Conservation (phyloP, 2,113 vertebrate species). For the Alaudala cheleensis region DNA sequence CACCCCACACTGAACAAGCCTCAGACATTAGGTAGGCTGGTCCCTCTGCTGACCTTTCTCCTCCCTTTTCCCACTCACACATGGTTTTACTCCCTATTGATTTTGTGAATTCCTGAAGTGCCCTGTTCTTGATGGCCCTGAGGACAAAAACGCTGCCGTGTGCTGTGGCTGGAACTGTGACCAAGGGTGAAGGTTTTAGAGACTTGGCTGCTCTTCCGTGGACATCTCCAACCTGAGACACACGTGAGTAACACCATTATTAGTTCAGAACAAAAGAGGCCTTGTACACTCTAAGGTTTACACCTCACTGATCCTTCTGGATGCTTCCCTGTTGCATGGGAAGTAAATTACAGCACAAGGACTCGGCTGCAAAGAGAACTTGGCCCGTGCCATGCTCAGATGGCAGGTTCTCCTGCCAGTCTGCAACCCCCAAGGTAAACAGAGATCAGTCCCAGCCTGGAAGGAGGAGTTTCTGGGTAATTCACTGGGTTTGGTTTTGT, state of each 20-base stretch:
- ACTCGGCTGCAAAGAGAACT: not conserved
- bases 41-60: not conserved
- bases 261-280: not conserved
- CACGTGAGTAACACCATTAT: not conserved
- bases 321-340: not conserved
- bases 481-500: not conserved
- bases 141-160: not conserved
- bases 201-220: not conserved
- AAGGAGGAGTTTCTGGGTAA: not conserved
- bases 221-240: not conserved
- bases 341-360: conserved; percentile 1
- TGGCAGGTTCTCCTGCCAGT: conserved; percentile 6
- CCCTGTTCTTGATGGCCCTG: not conserved
- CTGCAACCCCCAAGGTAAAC: conserved; percentile 6
- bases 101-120: not conserved
- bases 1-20: not conserved
- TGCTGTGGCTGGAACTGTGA: not conserved
- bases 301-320: not conserved
- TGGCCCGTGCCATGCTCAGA: not conserved
- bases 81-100: not conserved
- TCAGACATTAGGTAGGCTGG: not conserved
- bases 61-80: not conserved
- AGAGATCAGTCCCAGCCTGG: conserved; percentile 1
- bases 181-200: not conserved
- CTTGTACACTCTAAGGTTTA: not conserved